Evolutionary conservation across 2,888 invertebrate genomes (phyloP), one percentile per base, ranked within the genome.

Genomic region (Pycnomerus fuliginosus): DNA sequence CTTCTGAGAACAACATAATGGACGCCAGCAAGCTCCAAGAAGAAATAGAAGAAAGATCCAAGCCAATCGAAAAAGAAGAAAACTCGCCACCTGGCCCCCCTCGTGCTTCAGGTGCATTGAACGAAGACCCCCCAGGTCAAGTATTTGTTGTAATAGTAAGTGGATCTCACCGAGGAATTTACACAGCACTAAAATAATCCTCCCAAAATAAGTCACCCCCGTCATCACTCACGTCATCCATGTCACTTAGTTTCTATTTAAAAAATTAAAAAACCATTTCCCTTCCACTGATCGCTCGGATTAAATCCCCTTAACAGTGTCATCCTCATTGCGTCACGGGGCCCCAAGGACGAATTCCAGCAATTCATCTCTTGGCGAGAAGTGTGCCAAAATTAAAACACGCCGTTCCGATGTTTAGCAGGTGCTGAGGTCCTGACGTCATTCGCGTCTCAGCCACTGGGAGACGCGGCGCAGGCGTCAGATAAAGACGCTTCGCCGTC

Each of bases 121-220:
- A 56, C 44, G 57, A 64, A 40, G 51, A 44, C 25, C 30, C 65
- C 56, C 64, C 70, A 72, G 72, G 72, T 72, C 72, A 71, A 72
- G 72, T 72, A 72, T 72, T 67, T 72, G 69, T 72, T 61, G 72
- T 72, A 60, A 72, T 72, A 64, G 72, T 72, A 72, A 72, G 72
- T 72, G 63, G 53, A 58, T 56, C 62, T 59, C 63, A 64, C 64
- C 20, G 20, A 4, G 5, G 4, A 20, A 20, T 20, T 20, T 20
- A 7, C 20, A 7, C 20, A 7, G 8, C 7, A 7, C 5, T 20
- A 4, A 7, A 20, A 20, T 7, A 7, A 7, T 20, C 7, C 7
- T 20, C 7, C 7, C 20, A 20, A 20, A 4, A 4, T 7, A 20
- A 20, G 8, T 7, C 20, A 7, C n/a, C n/a, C n/a, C n/a, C n/a